Conservation (phyloP, 2,797 vertebrate genomes). For the Fringilla coelebs region DNA sequence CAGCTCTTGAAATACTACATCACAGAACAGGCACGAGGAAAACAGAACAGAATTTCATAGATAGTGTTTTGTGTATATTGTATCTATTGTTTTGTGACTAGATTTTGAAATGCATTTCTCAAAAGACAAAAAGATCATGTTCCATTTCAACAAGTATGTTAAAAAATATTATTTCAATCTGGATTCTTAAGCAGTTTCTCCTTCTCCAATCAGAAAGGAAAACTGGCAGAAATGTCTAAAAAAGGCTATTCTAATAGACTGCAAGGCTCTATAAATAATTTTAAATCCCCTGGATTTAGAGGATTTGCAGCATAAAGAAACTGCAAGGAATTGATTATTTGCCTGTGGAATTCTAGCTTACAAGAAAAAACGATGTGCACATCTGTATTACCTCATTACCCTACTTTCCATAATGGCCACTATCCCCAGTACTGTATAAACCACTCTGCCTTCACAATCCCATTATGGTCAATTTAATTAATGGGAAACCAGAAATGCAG, state of each 20-base stretch:
- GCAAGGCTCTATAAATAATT: conserved; percentile 2
- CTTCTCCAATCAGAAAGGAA: background rate
- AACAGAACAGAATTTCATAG: background rate
- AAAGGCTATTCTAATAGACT: background rate
- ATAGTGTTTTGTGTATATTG: background rate
- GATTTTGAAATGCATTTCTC: background rate
- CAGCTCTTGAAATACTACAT: background rate
- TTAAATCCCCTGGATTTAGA: background rate
- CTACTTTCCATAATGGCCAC: background rate
- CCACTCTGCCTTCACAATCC: background rate
- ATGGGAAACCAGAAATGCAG: background rate
- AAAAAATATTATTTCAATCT: background rate
- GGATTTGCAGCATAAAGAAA: conserved; percentile 22
- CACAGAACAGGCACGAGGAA: background rate
- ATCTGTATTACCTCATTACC: background rate
- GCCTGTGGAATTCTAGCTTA: background rate
- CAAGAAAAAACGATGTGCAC: background rate
- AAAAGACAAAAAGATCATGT: background rate
- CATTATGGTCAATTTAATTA: background rate
- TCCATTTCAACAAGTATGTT: background rate
- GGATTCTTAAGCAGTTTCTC: background rate
- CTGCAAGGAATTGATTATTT: background rate
- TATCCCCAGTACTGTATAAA: background rate
- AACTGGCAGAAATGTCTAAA: background rate
- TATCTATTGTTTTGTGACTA: background rate